phyloP scores from a whole-genome alignment of 2,113 vertebrate species.

The Chelonoidis abingdonii region DNA sequence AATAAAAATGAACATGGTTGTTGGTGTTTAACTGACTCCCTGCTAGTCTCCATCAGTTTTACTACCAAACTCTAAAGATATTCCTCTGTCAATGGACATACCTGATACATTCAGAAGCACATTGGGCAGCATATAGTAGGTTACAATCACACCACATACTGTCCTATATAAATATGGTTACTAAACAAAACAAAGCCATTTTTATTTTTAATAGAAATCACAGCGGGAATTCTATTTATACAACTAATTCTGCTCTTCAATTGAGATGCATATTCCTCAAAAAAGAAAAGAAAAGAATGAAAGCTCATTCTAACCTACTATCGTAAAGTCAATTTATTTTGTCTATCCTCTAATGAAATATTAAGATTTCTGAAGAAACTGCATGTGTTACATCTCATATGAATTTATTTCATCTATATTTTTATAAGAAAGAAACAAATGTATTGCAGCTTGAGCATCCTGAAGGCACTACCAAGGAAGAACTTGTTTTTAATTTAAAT shows the following conservation, averaged over 20 bases:
- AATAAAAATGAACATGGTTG: accelerated
- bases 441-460: background rate
- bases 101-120: accelerated
- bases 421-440: constrained; percentile 33
- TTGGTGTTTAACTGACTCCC: background rate
- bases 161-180: background rate
- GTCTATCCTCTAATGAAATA: constrained; percentile 10
- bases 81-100: background rate
- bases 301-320: background rate
- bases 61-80: background rate
- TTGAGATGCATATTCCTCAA: background rate
- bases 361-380: constrained; percentile 31
- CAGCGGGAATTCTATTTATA: background rate
- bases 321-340: constrained; percentile 3
- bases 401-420: constrained; percentile 10
- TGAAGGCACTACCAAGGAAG: background rate
- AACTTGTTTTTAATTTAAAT: constrained; percentile 36
- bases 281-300: background rate
- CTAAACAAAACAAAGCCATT: background rate
- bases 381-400: background rate
- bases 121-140: background rate
- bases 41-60: background rate
- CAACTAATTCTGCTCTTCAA: background rate
- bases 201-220: background rate
- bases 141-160: background rate